Evolutionary conservation across 2,797 vertebrate genomes (phyloP).

Genomic region (Myiotriccus ornatus): DNA sequence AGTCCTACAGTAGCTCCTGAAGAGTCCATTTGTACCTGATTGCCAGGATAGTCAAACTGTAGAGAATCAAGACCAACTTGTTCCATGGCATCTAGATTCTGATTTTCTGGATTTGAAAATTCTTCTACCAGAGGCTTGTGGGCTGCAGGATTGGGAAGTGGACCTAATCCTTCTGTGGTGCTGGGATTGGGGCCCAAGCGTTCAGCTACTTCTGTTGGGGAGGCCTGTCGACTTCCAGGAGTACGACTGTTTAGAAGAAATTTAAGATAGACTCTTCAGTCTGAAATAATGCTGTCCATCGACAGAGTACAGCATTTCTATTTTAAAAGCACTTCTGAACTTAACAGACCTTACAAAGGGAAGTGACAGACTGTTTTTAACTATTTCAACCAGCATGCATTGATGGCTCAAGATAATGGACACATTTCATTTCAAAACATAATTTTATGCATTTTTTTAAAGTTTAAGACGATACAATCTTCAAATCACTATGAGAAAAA

Average conservation of each 20-base stretch:
- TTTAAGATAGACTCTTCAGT: constrained; percentile 17
- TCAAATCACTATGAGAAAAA: background rate
- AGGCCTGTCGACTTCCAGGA: constrained; percentile 94
- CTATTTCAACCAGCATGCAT: background rate
- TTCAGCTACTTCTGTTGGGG: constrained; percentile 95
- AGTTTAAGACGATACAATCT: background rate
- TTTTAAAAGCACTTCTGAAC: background rate
- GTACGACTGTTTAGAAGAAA: constrained; percentile 81
- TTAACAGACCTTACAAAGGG: background rate
- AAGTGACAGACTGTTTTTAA: background rate
- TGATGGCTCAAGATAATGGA: background rate
- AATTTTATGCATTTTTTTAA: background rate
- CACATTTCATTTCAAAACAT: background rate
- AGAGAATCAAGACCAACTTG: constrained; percentile 93
- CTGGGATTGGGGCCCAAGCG: constrained; percentile 88
- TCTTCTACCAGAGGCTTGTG: constrained; percentile 90
- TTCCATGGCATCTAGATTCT: constrained; percentile 95
- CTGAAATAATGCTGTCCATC: background rate
- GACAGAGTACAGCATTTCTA: background rate
- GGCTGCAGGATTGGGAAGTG: constrained; percentile 84
- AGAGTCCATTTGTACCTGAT: constrained; percentile 96
- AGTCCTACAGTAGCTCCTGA: constrained; percentile 91
- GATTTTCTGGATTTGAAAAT: constrained; percentile 91
- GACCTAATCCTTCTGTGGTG: constrained; percentile 87
- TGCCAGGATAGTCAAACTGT: constrained; percentile 96